Evolutionary conservation across 2,113 vertebrate species (phyloP), one percentile per base, ranked within the genome.

Genomic region (Pollachius pollachius): DNA sequence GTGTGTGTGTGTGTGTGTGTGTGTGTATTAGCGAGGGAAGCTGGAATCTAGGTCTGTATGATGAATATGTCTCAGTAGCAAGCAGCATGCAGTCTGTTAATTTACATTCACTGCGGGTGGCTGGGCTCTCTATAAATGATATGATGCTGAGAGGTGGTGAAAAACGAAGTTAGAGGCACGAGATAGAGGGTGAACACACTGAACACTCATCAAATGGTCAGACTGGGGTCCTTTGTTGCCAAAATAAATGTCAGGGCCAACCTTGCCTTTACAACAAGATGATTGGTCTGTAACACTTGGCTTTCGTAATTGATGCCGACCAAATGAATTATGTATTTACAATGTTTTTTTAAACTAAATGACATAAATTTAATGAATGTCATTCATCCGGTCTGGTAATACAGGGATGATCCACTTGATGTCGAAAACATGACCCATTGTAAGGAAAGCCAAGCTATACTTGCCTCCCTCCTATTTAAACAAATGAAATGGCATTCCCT

Each of bases 41-140:
- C 65, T 68, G 13, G 69, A 82, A 85, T 87, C 83, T 87, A 80
- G 87, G 89, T 87, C 85, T 85, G 63, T 60, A 79, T 88, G 85
- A 89, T 88, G 84, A 83, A 89, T 90, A 79, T 89, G 88, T 86
- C 87, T 83, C 78, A 71, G 82, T 81, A 69, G 87, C 74, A 66
- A 88, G 85, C 86, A 81, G 84, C 84, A 81, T 78, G 81, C 74
- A 75, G 83, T 87, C 89, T 88, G 89, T 85, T 90, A 88, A 89
- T 90, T 90, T 87, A 86, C 86, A 86, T 87, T 85, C 86, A 18
- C 84, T 9, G 65, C 78, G 75, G 82, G 86, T 78, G 86, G 86
- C 79, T 87, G 18, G 73, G 84, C 79, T 79, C 81, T 76, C 81
- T 76, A 70, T 65, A 72, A 83, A 77, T 88, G 80, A 37, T 64